phyloP scores from a whole-genome alignment of 53 echinoderm and acorn worm species.

The Apostichopus leukothele region DNA sequence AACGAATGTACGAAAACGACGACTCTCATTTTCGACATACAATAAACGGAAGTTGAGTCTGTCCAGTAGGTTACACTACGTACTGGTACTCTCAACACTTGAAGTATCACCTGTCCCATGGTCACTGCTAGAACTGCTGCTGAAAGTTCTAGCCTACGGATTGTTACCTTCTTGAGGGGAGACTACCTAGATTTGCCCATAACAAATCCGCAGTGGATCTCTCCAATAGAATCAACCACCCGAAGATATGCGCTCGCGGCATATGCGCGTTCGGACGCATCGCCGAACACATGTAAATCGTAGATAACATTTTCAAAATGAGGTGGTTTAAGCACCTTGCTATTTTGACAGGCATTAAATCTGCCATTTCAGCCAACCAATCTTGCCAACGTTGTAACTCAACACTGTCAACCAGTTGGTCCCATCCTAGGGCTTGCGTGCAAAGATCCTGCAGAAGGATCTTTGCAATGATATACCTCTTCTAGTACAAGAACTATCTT shows the following conservation, averaged over 20 bases:
- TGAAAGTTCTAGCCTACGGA: conserved; percentile 48
- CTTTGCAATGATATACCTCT: not conserved
- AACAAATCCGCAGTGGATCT: conserved; percentile 40
- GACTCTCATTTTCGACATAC: conserved; percentile 56
- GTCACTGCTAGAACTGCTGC: conserved; percentile 33
- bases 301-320: not conserved
- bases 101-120: not conserved
- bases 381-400: not conserved
- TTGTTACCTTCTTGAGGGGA: conserved; percentile 17
- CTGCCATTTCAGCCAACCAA: conserved; percentile 13
- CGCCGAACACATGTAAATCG: conserved; percentile 40
- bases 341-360: not conserved
- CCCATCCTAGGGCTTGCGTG: not conserved
- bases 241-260: conserved; percentile 48
- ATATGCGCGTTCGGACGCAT: conserved; percentile 54
- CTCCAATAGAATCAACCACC: not conserved
- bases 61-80: conserved; percentile 32
- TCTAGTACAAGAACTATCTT: not conserved
- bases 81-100: conserved; percentile 39
- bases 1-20: conserved; percentile 58
- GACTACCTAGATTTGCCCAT: conserved; percentile 30
- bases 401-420: not conserved
- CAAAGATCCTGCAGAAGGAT: not conserved
- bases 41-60: conserved; percentile 59
- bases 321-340: conserved; percentile 9